Base-by-base conservation (phyloP, 2,113 vertebrate genomes). In the Gila orcuttii region DNA sequence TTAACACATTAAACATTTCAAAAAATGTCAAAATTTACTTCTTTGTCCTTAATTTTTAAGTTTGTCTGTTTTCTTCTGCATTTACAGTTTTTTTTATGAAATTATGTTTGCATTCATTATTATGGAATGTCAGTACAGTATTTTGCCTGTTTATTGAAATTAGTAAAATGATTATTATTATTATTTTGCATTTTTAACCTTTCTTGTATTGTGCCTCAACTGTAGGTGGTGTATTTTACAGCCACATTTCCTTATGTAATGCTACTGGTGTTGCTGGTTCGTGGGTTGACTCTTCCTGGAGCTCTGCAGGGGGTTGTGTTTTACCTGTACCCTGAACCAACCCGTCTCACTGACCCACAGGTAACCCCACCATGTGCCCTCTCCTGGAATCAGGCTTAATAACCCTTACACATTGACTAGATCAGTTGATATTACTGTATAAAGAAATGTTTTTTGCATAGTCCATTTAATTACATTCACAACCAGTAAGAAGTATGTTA, bases 261-360 rank as follows among this genome's bases (percentile, higher is more conserved):
- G 36, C 69, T 73, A 23, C 36, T 73, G 9, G 69, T 73, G 69
- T 73, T 73, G 69, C 36, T 73, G 2, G 42, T 73, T 73, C 69
- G 69, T 73, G 69, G 69, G 36, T 42, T 73, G 36, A 73, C 69
- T 42, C 69, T 73, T 73, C 69, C 69, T 71, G 68, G 68, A 71
- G 68, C 36, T 71, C 21, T 71, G 19, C 68, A 71, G 68, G 68
- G 68, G 21, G 7, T 73, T 42, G 69, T 73, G 19, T 73, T 73
- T 73, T 73, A 42, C 21, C 36, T 42, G 69, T 73, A 73, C 36
- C 36, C 69, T 73, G 69, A 73, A n/a, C 69, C 21, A 0, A 36
- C 68, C 3, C 68, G 36, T 15, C 23, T 45, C 39, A 7, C 12
- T 95, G 59, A 64, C 39, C n/a, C 79, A 11, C 79, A 81, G 79